These are phyloP conservation scores for Phoxinus phoxinus DNA, from an alignment of 2,113 vertebrate genomes.

Conservation along the genomic window DNA sequence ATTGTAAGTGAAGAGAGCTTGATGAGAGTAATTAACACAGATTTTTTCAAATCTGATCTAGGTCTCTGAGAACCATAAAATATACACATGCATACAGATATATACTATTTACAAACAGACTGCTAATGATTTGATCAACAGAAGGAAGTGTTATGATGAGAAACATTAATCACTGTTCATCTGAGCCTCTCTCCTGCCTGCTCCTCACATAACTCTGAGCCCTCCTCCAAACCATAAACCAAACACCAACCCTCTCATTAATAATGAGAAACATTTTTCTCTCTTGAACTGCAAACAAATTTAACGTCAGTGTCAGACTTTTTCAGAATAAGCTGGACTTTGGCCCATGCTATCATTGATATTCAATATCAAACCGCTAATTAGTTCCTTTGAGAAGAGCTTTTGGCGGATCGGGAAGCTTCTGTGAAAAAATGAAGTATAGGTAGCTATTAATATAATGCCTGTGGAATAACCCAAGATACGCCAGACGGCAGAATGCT, in stretches of 20 bases:
- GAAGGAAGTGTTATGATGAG: not conserved
- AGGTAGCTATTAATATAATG: conserved; percentile 38
- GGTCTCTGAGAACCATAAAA: not conserved
- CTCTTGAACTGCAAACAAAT: not conserved
- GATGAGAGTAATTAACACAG: not conserved
- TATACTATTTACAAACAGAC: not conserved
- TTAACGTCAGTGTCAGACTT: not conserved
- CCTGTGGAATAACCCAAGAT: not conserved
- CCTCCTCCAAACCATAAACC: not conserved
- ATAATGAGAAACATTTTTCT: conserved; percentile 9
- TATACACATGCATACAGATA: conserved; percentile 8
- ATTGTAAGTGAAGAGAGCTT: too few species aligned
- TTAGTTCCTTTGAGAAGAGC: conserved; percentile 44
- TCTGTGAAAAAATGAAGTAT: conserved; percentile 38
- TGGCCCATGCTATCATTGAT: conserved; percentile 3
- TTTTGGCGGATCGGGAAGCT: conserved; percentile 8
- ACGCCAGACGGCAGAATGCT: not conserved
- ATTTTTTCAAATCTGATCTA: not conserved
- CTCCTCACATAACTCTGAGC: not conserved
- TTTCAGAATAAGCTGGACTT: conserved; percentile 6
- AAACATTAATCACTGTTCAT: conserved; percentile 11
- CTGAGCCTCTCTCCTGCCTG: not conserved
- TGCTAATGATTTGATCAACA: not conserved
- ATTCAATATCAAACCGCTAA: conserved; percentile 45
- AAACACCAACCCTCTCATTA: not conserved